phyloP scores from a whole-genome alignment of 1,140 invertebrate genomes.

The Heliothis virescens region DNA sequence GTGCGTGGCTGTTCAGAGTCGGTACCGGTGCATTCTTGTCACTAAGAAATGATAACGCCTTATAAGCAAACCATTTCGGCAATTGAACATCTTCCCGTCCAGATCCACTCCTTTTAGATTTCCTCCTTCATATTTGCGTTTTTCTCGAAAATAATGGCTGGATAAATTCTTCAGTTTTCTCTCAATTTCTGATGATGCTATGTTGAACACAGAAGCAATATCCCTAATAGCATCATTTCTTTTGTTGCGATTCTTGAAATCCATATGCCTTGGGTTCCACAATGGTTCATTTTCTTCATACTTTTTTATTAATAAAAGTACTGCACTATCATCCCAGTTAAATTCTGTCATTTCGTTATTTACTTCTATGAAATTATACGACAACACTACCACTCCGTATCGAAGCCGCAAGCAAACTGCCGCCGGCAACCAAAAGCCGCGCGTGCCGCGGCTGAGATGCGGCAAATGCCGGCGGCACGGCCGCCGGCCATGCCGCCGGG shows the following conservation, averaged over 20 bases:
- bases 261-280: no score
- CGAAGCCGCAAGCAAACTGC: no score
- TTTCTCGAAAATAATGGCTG: constrained; percentile 24
- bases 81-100: constrained; percentile 5
- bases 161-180: constrained; percentile 30
- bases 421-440: no score
- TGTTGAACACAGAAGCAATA: constrained; percentile 52
- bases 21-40: constrained; percentile 8
- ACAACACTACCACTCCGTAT: no score
- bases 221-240: constrained; percentile 50
- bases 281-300: no score
- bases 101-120: constrained; percentile 27
- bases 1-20: constrained; percentile 2
- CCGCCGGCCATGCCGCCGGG: no score
- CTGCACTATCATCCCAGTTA: no score
- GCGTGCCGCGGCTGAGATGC: no score
- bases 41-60: constrained; percentile 19
- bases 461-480: no score
- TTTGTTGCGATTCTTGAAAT: constrained; percentile 49
- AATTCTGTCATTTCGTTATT: no score
- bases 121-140: constrained; percentile 20
- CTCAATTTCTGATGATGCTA: constrained; percentile 49
- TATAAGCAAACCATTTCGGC: constrained; percentile 19
- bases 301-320: no score
- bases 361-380: no score